Evolutionary conservation across 2,888 invertebrate species (phyloP), one percentile per base, ranked within the genome.

Genomic region (Pachycephus smyrnensis): DNA sequence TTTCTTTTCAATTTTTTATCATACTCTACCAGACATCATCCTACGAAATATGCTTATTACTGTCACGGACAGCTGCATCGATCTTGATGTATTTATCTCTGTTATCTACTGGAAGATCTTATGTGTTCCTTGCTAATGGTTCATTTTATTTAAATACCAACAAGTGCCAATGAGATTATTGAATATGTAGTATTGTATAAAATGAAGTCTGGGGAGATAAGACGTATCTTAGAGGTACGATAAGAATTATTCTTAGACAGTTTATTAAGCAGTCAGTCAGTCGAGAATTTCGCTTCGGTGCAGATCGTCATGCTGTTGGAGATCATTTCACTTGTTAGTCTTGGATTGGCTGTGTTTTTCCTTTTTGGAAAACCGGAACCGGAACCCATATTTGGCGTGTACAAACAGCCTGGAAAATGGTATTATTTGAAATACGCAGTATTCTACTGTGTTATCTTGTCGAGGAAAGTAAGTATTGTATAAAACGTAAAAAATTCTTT

Each of bases 321-420:
- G 15, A 23, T 55, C 23, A 23, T 6, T 55, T 55, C 23, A 6
- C 9, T 55, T 6, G 40, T 15, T 1, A 6, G 9, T 55, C 1
- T 55, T 55, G 40, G 40, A 9, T 2, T 55, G 40, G 2, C 9
- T 23, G 40, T 6, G 40, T 55, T 55, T 55, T 6, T 55, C 9
- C 9, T 55, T 23, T 55, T 23, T 23, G 15, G 40, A 23, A 55
- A 55, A 55, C 9, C 40, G 9, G 40, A 55, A 6, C 23, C 71
- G 11, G 90, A 92, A 73, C 93, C 94, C 11, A 93, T 94, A 76
- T 92, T 94, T 71, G 94, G 94, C 1, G 90, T 95, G 0, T 95
- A 95, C 86, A 91, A 92, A 0, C 93, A 93, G 80, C 93, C 93
- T 0, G 95, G 95, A 35, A 94, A 93, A 90, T 95, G 94, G 94